Conservation (phyloP, 2,113 vertebrate genomes). For the Menura novaehollandiae region DNA sequence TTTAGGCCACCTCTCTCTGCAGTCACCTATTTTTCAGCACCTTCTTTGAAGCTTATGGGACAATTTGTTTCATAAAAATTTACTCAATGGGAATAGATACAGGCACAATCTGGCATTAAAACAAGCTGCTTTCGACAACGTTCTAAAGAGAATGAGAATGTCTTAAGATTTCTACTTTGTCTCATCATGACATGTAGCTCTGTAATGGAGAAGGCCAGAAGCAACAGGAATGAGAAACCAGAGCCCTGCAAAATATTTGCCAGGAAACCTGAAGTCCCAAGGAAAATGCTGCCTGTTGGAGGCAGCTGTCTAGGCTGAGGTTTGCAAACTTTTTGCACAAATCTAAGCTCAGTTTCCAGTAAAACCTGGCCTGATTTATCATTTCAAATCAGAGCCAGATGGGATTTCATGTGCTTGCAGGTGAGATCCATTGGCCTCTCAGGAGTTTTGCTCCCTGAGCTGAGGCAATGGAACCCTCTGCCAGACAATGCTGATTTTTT, state of each 20-base stretch:
- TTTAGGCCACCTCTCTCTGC: background rate
- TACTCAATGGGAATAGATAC: accelerated
- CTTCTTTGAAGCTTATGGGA: background rate
- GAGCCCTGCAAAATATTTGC: background rate
- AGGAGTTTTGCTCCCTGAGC: background rate
- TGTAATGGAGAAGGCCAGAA: background rate
- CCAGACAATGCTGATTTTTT: background rate
- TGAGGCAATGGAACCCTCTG: background rate
- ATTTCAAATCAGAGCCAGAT: background rate
- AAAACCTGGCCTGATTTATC: background rate
- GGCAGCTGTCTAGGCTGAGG: background rate
- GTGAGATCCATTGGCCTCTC: background rate
- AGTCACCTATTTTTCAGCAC: background rate
- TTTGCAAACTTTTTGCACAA: background rate
- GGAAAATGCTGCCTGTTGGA: background rate
- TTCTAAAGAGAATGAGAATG: background rate
- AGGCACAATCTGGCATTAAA: background rate
- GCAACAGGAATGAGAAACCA: background rate
- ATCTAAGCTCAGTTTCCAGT: background rate
- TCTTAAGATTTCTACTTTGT: background rate
- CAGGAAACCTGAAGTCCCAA: background rate
- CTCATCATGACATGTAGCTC: background rate
- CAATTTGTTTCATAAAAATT: background rate
- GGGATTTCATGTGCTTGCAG: background rate
- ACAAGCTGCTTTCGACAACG: background rate